Conservation (phyloP, 1,140 invertebrate species). For the Laupala kohalensis region DNA sequence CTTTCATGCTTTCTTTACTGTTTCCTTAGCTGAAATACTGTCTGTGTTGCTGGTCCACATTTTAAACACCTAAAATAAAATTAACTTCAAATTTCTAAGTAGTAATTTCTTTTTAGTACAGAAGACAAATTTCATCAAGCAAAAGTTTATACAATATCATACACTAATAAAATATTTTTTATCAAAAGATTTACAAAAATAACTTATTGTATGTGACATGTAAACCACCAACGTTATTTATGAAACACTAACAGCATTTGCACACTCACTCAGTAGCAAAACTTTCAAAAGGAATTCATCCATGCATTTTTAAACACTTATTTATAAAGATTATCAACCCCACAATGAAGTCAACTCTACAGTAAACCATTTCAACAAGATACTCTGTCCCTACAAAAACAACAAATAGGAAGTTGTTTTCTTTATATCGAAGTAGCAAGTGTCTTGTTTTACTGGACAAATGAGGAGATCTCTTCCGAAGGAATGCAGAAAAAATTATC, state of each 20-base stretch:
- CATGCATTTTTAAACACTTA: neutral
- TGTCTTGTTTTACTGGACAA: slow-evolving; percentile 1
- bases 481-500: neutral
- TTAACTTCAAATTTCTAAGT: neutral
- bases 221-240: neutral
- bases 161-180: neutral
- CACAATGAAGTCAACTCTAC: neutral
- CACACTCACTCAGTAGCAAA: neutral
- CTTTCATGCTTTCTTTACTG: too few species aligned
- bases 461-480: slow-evolving; percentile 3
- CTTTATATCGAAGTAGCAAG: neutral
- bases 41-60: too few species aligned
- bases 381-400: neutral
- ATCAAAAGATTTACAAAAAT: neutral
- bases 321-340: neutral
- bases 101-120: neutral
- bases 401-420: neutral
- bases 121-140: neutral
- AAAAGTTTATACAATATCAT: neutral
- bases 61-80: too few species aligned
- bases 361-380: neutral
- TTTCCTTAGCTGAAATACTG: too few species aligned
- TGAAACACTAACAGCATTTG: neutral
- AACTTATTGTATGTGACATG: neutral
- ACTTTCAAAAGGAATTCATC: neutral